These are phyloP conservation scores for Cricetomys ansorgei DNA, from an alignment of 2,113 vertebrate species.

Conservation along the genomic window DNA sequence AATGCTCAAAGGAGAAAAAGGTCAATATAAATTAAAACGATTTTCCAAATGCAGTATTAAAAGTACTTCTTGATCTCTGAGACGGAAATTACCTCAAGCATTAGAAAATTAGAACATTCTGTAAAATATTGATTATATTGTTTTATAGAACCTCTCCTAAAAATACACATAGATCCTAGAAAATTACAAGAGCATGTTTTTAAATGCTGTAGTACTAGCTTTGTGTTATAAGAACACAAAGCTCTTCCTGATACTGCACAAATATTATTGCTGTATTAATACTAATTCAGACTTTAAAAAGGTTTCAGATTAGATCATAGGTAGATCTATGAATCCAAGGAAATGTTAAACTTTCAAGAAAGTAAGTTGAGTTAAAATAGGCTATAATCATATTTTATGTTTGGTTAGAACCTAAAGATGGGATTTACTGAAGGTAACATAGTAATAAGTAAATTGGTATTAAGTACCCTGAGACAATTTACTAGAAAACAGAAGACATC, in stretches of 20 bases:
- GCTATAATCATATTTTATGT: not conserved
- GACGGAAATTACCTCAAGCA: constrained; percentile 74
- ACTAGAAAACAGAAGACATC: constrained; percentile 7
- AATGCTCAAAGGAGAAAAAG: constrained; percentile 90
- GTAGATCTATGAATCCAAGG: constrained; percentile 6
- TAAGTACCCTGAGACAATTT: not conserved
- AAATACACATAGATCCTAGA: constrained; percentile 27
- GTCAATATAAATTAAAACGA: constrained; percentile 90
- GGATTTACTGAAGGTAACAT: not conserved
- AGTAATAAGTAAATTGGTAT: constrained; percentile 8
- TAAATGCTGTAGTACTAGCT: not conserved
- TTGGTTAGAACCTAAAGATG: constrained; percentile 23
- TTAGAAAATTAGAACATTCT: constrained; percentile 62
- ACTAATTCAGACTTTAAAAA: constrained; percentile 42
- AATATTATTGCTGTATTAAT: constrained; percentile 50
- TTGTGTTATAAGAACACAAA: constrained; percentile 43
- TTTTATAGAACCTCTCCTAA: not conserved
- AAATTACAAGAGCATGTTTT: constrained; percentile 39
- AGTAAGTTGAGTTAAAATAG: constrained; percentile 15
- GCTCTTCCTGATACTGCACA: not conserved
- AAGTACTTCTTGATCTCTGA: constrained; percentile 81
- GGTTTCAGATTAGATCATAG: constrained; percentile 13
- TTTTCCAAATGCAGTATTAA: constrained; percentile 85
- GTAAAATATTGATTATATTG: not conserved
- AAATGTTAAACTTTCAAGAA: constrained; percentile 43